Evolutionary conservation across 2,888 invertebrate genomes (phyloP), one percentile per base, ranked within the genome.

Genomic region (Noctua comes): DNA sequence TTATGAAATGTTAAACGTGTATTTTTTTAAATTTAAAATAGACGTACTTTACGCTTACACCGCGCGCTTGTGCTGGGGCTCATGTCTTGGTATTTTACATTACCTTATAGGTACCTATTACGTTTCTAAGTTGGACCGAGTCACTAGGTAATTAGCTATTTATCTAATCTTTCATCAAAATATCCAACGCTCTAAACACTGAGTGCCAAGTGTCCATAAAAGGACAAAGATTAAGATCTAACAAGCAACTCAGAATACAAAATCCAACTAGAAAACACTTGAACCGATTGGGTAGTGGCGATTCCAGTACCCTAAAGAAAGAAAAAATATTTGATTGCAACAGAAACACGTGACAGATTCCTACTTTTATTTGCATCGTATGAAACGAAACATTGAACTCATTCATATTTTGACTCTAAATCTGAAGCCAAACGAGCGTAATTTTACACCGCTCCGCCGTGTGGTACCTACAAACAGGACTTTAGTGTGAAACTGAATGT

Each of bases 141-240:
- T 24, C 18, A 2, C 27, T 54, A 2, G 24, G 7, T 51, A 68
- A 21, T 3, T 16, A 27, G 16, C 43, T 24, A 43, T 66, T 2
- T 13, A n/a, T 65, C 13, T 40, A n/a, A 65, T 65, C 65, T 24
- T 40, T 65, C 13, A 7, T 65, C 65, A 65, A 13, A 64, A 21
- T 36, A 64, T 21, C 3, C 27, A 64, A 65, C 24, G 24, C 13
- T 65, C 7, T n/a, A 27, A 36, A 46, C 36, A 46, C 16, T 46
- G 76, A 46, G 27, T 46, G 43, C 24, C 36, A 77, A 36, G 24
- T 75, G n/a, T 18, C n/a, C 76, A n/a, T 46, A 36, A 18, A 54
- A 36, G n/a, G 76, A 24, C 21, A 46, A 16, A 27, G 65, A 76
- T 57, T 76, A 46, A n/a, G 24, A 76, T 76, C 54, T 36, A 40